Evolutionary conservation across 2,113 vertebrate species (phyloP), one percentile per base, ranked within the genome.

Genomic region (Corynorhinus townsendii): DNA sequence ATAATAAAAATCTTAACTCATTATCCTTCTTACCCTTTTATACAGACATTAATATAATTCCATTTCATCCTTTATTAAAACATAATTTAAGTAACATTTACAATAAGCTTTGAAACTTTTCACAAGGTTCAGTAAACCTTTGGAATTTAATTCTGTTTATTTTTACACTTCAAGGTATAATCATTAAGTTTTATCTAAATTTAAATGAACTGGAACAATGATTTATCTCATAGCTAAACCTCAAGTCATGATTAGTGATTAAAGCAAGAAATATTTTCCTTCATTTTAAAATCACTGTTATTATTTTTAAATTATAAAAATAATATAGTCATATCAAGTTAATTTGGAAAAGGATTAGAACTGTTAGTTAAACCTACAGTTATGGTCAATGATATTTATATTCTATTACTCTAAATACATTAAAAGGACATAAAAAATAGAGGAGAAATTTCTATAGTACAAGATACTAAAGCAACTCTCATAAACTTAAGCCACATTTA

Each of bases 221-320:
- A 77, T 83, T 90, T 94, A 69, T 69, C 73, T 28, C 38, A 66
- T 49, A 30, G 8, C 12, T 77, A 93, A 97, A 40, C 24, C 19
- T 90, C 38, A 86, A 83, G 16, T 76, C 38, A 79, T 64, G 38
- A 86, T 69, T 80, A 59, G 40, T 92, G 54, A 86, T 79, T 66
- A 80, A 1, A 86, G 9, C 11, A 90, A 69, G 16, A 2, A 8
- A 73, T 4, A 38, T 64, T 71, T 84, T 17, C 22, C 56, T 62
- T 43, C 45, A 86, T 68, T 94, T 94, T 33, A 54, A 89, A 68
- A 92, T 82, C 0, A 88, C 47, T 96, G 89, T 77, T 35, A 90
- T 83, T 76, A 76, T 66, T 86, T 80, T 91, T 79, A 76, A 95
- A 80, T 81, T 72, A 89, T 40, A 92, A 56, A 95, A 92, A 88